Evolutionary conservation across 2,113 vertebrate species (phyloP).

Genomic region (Terrapene triunguis): DNA sequence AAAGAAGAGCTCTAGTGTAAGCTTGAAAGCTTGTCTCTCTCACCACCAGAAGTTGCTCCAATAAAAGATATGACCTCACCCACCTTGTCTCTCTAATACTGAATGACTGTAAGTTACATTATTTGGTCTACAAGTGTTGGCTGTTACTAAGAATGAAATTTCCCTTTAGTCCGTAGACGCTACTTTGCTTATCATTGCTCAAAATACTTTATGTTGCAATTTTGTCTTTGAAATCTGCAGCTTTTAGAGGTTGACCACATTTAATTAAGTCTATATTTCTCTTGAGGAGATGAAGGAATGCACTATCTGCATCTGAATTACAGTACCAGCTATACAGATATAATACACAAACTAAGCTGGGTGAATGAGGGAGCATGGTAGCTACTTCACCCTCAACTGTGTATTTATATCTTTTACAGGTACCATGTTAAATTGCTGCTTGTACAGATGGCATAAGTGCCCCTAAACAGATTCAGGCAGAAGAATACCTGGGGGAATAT

Average conservation of each 20-base stretch:
- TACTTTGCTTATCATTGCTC: not conserved
- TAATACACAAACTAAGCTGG: not conserved
- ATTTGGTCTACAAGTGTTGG: conserved; percentile 2
- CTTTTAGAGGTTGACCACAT: conserved; percentile 40
- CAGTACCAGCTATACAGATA: not conserved
- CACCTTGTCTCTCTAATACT: not conserved
- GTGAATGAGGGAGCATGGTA: not conserved
- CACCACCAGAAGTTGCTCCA: not conserved
- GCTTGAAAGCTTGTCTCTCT: not conserved
- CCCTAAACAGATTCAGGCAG: not conserved
- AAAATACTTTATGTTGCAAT: conserved; percentile 28
- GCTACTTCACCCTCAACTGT: not conserved
- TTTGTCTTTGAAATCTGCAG: conserved; percentile 30
- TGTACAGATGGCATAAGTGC: not conserved
- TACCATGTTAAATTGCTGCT: conserved; percentile 3
- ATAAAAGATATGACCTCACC: not conserved
- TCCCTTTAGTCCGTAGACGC: not conserved
- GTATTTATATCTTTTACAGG: not conserved
- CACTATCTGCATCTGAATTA: conserved; percentile 12
- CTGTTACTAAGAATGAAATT: not conserved
- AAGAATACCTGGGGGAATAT: not conserved
- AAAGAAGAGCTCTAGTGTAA: not conserved
- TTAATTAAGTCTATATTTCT: conserved; percentile 41
- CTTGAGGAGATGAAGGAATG: not conserved
- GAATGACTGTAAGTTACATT: conserved; percentile 23